These are phyloP conservation scores for Anas bahamensis DNA, from an alignment of 2,797 vertebrate species.

Conservation along the genomic window DNA sequence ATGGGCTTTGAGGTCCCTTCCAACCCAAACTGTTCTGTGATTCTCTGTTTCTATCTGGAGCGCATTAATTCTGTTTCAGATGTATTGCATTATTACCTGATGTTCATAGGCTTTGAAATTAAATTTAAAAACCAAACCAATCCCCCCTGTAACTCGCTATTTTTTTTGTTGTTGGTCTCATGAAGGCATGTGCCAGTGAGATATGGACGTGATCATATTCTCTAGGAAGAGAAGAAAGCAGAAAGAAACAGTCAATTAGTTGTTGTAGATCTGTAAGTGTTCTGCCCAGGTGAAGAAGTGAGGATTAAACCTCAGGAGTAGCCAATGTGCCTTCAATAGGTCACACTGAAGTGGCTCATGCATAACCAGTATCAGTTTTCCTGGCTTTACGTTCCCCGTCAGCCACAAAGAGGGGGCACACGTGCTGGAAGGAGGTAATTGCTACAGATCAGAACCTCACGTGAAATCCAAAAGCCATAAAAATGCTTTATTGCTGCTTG, in stretches of 20 bases:
- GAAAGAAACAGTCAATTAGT: neutral
- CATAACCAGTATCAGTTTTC: neutral
- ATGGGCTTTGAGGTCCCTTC: too few species aligned
- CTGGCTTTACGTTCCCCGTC: neutral
- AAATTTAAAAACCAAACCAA: neutral
- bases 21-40: too few species aligned
- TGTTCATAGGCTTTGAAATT: neutral
- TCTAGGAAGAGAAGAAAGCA: neutral
- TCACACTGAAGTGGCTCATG: neutral
- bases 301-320: neutral
- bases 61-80: neutral
- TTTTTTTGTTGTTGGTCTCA: neutral
- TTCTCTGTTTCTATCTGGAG: neutral
- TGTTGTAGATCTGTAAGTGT: neutral
- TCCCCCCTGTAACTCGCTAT: neutral
- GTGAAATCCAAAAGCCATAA: conserved; percentile 10
- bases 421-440: neutral
- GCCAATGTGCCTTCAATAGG: neutral
- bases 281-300: neutral
- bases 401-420: neutral
- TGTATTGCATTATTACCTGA: neutral
- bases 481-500: conserved; percentile 11
- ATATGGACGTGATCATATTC: neutral
- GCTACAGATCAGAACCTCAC: neutral
- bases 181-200: neutral